Percentiles rank a stretch among this genome's conserved stretches.
Conservation (phyloP, 1,140 invertebrate genomes). For the Heterodera schachtii region DNA sequence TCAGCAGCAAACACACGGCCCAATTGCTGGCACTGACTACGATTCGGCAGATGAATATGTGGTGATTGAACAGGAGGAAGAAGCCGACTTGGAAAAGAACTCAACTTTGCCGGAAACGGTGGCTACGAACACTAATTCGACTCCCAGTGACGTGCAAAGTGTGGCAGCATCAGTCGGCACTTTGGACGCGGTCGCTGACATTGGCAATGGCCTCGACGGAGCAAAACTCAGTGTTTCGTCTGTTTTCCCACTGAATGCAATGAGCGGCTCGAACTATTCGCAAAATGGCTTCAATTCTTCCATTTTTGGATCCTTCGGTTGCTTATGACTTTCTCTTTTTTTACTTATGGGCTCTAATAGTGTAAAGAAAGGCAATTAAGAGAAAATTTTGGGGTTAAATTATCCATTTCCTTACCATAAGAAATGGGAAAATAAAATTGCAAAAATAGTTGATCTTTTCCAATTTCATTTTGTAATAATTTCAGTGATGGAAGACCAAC, state of each 20-base stretch:
- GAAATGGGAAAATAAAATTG: too few relatives aligned
- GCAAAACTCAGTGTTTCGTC: neutral
- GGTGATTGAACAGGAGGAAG: neutral
- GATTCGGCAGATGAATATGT: slow-evolving; percentile 5
- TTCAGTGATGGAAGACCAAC: neutral
- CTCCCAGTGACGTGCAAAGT: neutral
- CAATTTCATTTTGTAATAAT: neutral
- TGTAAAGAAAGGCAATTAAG: too few relatives aligned
- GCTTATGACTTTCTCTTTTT: neutral
- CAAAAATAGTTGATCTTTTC: neutral
- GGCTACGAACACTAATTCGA: neutral
- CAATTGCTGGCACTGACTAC: neutral
- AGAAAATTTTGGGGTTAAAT: too few relatives aligned
- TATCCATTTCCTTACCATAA: too few relatives aligned
- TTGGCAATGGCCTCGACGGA: slow-evolving; percentile 4
- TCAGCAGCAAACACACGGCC: neutral
- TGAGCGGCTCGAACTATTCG: neutral
- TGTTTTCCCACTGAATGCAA: neutral
- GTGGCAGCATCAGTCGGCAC: neutral
- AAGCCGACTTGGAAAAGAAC: neutral
- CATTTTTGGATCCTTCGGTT: slow-evolving; percentile 1
- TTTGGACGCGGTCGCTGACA: neutral
- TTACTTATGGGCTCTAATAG: neutral
- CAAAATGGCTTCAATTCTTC: neutral
- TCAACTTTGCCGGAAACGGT: neutral